A percentile compares a stretch with the other conserved stretches of the same genome.
Conservation (phyloP, 2,888 invertebrate genomes). For the Nomada lathburiana region DNA sequence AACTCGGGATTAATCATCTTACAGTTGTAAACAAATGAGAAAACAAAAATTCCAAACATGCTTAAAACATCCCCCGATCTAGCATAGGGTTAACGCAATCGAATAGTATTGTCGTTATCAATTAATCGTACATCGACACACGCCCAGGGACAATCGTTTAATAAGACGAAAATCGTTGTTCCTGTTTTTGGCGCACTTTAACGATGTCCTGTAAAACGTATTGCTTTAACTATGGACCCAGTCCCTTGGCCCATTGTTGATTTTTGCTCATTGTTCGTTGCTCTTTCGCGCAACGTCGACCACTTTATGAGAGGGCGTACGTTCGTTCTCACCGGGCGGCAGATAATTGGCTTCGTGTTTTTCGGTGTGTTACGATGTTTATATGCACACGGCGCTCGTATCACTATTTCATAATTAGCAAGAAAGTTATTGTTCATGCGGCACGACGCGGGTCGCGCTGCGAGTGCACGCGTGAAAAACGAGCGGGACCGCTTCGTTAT, state of each 20-base stretch:
- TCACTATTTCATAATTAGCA: constrained; percentile 80
- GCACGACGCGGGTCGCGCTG: constrained; percentile 58
- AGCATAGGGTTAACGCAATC: neutral
- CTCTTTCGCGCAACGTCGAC: constrained; percentile 42
- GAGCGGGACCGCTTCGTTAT: constrained; percentile 64
- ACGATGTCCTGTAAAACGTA: constrained; percentile 21
- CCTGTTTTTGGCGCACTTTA: neutral
- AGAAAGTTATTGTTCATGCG: constrained; percentile 70
- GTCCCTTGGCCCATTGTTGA: constrained; percentile 48
- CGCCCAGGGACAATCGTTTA: neutral
- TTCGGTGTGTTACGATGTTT: constrained; percentile 77
- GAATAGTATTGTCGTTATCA: neutral
- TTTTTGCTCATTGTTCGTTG: constrained; percentile 70
- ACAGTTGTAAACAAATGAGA: no score
- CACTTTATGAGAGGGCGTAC: constrained; percentile 74
- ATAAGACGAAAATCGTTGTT: constrained; percentile 1
- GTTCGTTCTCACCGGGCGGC: constrained; percentile 74
- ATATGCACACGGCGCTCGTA: constrained; percentile 73
- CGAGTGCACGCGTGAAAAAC: constrained; percentile 64
- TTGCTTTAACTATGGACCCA: constrained; percentile 33
- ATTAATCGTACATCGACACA: no score
- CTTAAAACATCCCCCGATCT: no score
- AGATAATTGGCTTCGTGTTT: constrained; percentile 80
- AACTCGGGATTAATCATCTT: no score
- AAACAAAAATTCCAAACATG: no score